phyloP scores from a whole-genome alignment of 2,113 vertebrate species.

The Barbus barbus region DNA sequence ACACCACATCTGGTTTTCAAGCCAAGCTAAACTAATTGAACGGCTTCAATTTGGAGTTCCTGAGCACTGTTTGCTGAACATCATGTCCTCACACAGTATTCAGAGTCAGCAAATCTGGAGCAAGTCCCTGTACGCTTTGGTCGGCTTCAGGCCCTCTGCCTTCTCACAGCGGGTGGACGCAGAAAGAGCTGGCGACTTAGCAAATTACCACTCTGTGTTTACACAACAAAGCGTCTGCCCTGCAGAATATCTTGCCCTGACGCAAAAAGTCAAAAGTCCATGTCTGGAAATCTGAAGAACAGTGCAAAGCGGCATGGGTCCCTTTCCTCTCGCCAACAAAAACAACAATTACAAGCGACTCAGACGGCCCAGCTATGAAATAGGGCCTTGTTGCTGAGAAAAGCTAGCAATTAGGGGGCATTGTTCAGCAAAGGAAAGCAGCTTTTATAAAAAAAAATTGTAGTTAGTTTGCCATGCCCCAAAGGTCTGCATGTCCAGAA shows the following conservation, averaged over 20 bases:
- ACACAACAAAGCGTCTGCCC: constrained; percentile 81
- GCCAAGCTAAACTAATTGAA: constrained; percentile 68
- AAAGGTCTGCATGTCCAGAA: constrained; percentile 58
- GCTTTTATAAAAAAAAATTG: too few relatives aligned
- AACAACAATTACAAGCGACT: constrained; percentile 86
- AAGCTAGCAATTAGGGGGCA: constrained; percentile 84
- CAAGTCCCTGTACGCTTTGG: constrained; percentile 63
- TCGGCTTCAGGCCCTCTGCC: constrained; percentile 39
- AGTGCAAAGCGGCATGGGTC: constrained; percentile 80
- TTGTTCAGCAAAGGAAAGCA: constrained; percentile 73
- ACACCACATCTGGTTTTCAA: constrained; percentile 72
- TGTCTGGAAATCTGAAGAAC: constrained; percentile 84
- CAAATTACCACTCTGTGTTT: constrained; percentile 84
- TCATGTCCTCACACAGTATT: constrained; percentile 59
- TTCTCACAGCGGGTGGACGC: constrained; percentile 70
- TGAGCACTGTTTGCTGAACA: constrained; percentile 66
- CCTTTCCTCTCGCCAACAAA: constrained; percentile 82
- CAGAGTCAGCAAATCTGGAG: constrained; percentile 65
- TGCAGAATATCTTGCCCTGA: constrained; percentile 83
- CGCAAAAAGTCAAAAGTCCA: constrained; percentile 77
- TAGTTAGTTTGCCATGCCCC: constrained; percentile 53
- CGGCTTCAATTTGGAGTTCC: constrained; percentile 62
- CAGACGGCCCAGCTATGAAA: constrained; percentile 85
- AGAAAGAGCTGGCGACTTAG: constrained; percentile 68
- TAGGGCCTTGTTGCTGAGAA: constrained; percentile 78